A percentile compares a stretch with the other conserved stretches of the same genome.
Evolutionary conservation across 2,888 invertebrate genomes (phyloP).

Genomic region (Didymodactylos carnosus): DNA sequence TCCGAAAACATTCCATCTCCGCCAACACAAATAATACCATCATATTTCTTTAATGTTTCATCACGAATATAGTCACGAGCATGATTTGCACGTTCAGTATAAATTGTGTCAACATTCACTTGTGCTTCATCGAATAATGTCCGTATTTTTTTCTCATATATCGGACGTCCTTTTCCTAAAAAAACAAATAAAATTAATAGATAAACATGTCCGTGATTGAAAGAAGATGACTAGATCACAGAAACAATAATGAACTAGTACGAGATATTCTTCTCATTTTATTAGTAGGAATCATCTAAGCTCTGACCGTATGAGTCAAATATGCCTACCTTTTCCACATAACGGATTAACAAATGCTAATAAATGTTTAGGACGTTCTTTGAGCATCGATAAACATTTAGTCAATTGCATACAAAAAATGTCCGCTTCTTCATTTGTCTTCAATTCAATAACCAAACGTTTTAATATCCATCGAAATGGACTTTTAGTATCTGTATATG

Average conservation of each 20-base stretch:
- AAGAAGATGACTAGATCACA: no score
- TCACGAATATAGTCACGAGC: conserved; percentile 7
- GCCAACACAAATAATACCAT: background rate
- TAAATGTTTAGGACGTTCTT: background rate
- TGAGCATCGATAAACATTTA: background rate
- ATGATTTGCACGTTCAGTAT: conserved; percentile 12
- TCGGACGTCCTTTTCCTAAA: background rate
- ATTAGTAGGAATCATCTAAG: no score
- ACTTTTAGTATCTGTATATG: background rate
- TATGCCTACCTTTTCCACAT: background rate
- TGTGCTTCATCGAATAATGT: background rate
- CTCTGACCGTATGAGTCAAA: no score
- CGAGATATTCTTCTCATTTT: no score
- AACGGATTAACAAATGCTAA: background rate
- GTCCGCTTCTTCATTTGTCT: background rate
- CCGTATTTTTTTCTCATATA: background rate
- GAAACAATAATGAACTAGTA: no score
- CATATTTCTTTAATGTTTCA: conserved; percentile 2
- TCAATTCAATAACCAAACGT: background rate
- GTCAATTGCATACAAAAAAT: background rate
- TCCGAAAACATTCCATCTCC: background rate
- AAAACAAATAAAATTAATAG: background rate
- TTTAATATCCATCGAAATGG: background rate
- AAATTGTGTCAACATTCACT: background rate
- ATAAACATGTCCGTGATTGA: no score